Conservation (phyloP, 2,797 vertebrate species). For the Tadarida brasiliensis region DNA sequence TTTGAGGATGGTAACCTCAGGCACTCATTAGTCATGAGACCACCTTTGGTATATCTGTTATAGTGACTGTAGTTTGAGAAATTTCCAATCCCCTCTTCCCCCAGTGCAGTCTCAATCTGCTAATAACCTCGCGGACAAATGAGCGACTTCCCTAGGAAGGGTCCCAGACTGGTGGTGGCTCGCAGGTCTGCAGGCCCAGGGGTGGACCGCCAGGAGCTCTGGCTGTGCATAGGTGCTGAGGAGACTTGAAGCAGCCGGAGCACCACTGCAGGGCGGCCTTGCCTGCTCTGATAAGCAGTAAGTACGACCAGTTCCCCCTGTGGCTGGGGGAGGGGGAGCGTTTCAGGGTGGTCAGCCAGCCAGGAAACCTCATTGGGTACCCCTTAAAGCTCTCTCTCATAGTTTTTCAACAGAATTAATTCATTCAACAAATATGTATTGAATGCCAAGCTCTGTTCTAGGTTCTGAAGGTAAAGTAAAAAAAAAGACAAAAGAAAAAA, state of each 20-base stretch:
- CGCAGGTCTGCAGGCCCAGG: not conserved
- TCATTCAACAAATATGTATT: not conserved
- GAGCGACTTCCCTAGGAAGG: not conserved
- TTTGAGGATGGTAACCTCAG: constrained; percentile 11
- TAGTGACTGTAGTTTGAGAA: constrained; percentile 17
- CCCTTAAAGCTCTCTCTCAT: not conserved
- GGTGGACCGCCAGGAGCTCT: not conserved
- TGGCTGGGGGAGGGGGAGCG: not conserved
- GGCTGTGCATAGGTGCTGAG: not conserved
- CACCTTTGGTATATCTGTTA: constrained; percentile 11
- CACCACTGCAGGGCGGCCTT: not conserved
- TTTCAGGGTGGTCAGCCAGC: not conserved
- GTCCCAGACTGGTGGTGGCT: not conserved
- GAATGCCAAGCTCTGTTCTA: constrained; percentile 22
- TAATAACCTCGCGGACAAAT: not conserved
- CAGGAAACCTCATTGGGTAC: not conserved
- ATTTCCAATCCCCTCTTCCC: not conserved
- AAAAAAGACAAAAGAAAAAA: not conserved
- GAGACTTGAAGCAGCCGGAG: too few species aligned
- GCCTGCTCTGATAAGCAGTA: too few species aligned
- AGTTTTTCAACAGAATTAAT: constrained; percentile 9
- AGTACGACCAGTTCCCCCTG: too few species aligned
- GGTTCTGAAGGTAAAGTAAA: not conserved
- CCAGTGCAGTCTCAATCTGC: not conserved
- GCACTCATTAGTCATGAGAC: not conserved